These are phyloP conservation scores for Oithona nana DNA, from an alignment of 2,888 invertebrate species.

Conservation along the genomic window DNA sequence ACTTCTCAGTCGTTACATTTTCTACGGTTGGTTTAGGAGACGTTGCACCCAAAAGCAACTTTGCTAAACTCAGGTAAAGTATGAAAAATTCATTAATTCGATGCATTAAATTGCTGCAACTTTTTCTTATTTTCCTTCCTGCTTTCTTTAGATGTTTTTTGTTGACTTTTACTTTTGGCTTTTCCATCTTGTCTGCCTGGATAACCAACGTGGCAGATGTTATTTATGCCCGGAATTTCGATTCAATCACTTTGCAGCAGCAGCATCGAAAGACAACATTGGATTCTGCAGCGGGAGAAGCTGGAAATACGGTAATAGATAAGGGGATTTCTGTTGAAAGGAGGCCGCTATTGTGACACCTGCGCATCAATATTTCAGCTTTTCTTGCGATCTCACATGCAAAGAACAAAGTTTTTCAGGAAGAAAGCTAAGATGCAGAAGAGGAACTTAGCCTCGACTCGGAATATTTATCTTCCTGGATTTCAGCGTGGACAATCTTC, in stretches of 20 bases:
- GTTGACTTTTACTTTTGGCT: not conserved
- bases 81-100: too few relatives aligned
- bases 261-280: not conserved
- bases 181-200: not conserved
- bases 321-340: too few relatives aligned
- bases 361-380: not conserved
- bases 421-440: not conserved
- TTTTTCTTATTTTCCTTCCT: too few relatives aligned
- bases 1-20: not conserved
- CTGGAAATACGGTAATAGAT: too few relatives aligned
- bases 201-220: not conserved
- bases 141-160: not conserved
- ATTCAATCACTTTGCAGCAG: not conserved
- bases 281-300: too few relatives aligned
- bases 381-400: not conserved
- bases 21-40: not conserved
- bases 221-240: not conserved
- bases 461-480: too few relatives aligned
- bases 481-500: too few relatives aligned
- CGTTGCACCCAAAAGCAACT: not conserved
- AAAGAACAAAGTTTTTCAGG: not conserved
- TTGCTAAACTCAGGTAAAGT: not conserved
- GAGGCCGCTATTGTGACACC: too few relatives aligned
- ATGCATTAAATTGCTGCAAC: too few relatives aligned
- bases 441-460: too few relatives aligned